phyloP scores from a whole-genome alignment of 2,113 vertebrate genomes.

The Tinamus guttatus region DNA sequence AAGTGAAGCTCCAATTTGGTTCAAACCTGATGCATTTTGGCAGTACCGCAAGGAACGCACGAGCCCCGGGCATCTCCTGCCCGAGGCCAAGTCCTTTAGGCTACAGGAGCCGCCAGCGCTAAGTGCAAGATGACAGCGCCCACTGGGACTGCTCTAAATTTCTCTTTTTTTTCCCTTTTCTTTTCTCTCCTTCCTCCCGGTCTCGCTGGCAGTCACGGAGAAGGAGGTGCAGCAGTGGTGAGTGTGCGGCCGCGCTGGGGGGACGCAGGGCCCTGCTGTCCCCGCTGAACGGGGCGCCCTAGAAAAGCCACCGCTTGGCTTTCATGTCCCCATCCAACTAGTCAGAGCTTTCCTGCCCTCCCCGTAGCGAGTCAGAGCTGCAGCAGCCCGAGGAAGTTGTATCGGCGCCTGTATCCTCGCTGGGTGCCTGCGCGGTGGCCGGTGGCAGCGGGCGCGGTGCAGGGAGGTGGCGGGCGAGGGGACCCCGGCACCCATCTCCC shows the following conservation, averaged over 20 bases:
- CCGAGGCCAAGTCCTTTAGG: background rate
- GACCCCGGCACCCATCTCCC: background rate
- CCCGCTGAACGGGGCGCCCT: background rate
- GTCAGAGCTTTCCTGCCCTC: constrained; percentile 19
- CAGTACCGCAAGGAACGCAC: accelerated
- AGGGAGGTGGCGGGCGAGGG: background rate
- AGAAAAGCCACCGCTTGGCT: constrained; percentile 29
- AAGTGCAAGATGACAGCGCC: background rate
- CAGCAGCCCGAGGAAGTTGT: constrained; percentile 42
- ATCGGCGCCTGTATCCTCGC: background rate
- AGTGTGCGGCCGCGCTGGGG: constrained; percentile 67
- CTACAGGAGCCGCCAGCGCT: too few species aligned
- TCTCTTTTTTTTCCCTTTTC: background rate
- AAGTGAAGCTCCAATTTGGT: background rate
- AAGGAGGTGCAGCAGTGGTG: constrained; percentile 97
- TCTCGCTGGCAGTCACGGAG: constrained; percentile 90
- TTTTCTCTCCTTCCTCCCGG: constrained; percentile 3
- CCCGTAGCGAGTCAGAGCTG: constrained; percentile 56
- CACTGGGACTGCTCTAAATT: background rate
- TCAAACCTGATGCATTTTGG: background rate
- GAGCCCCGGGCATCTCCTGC: background rate
- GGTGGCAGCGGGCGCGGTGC: too few species aligned
- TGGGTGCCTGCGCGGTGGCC: too few species aligned
- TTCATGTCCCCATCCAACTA: constrained; percentile 26
- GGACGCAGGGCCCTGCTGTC: background rate